Evolutionary conservation across 2,888 invertebrate genomes (phyloP), one percentile per base, ranked within the genome.

Genomic region (Cantharis rustica): DNA sequence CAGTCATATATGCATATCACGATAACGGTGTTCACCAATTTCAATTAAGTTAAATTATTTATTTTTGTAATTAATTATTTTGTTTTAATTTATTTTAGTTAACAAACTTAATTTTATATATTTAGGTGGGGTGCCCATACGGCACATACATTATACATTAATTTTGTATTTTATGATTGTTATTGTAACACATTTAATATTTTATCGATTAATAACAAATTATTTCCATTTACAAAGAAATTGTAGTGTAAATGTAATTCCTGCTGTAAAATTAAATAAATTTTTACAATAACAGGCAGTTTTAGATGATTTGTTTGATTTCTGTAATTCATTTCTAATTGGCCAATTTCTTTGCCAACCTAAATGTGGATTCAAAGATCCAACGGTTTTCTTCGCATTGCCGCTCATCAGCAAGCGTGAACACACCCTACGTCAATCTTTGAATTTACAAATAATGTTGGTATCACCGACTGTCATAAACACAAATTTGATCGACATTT

Each of bases 1-100:
- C 90, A 69, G 90, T 90, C n/a, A 90, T 90, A 78, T 90, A 89
- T 80, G 86, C 89, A 31, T 89, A 89, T 84, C 89, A 89, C 76
- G 88, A 88, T 80, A 86, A 83, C 81, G 87, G 85, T 81, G 83
- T 88, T 68, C 88, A 88, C 81, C 88, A 88, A 77, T 88, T 87
- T 84, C 88, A 88, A 79, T 79, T 86, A 23, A 83, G 81, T 62
- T 86, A 82, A 80, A 71, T 73, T 64, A 79, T 31, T 62, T 47
- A 47, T 47, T 31, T 64, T 31, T 31, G 13, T 31, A 68, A 71
- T 61, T 71, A 71, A 71, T 64, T 63, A 66, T 66, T 17, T 11
- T 31, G 61, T 47, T 79, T 76, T 70, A 68, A 31, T 74, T 61
- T 77, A 69, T 66, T 75, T 68, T 72, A 77, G 69, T 72, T 72